Evolutionary conservation across 2,797 vertebrate genomes (phyloP).

Genomic region (Enteromius radiatus): DNA sequence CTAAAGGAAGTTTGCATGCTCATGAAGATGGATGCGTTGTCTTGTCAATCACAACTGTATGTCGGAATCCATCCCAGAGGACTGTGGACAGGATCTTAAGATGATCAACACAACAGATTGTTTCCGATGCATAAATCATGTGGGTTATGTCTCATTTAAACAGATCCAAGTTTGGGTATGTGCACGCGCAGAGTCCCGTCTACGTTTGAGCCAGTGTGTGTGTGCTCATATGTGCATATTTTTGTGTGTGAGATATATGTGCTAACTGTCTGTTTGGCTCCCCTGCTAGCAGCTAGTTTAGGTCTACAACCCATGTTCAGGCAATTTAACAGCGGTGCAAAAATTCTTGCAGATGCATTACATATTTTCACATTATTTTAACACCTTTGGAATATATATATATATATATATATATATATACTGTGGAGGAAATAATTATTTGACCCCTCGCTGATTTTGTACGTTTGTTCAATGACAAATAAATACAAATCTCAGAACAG

Average conservation of each 20-base stretch:
- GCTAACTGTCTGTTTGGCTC: constrained; percentile 24
- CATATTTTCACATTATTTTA: background rate
- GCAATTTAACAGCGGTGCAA: background rate
- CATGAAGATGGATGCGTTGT: constrained; percentile 19
- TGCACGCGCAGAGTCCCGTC: background rate
- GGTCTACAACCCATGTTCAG: constrained; percentile 4
- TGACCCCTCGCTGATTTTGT: too few species aligned
- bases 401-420: too few species aligned
- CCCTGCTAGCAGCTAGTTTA: constrained; percentile 10
- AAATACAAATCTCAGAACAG: too few species aligned
- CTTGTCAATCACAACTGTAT: constrained; percentile 40
- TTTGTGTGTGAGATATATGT: constrained; percentile 7
- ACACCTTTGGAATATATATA: background rate
- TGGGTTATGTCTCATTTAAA: constrained; percentile 32
- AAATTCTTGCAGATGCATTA: background rate
- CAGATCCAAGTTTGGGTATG: background rate
- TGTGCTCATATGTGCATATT: background rate
- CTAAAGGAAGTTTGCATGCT: constrained; percentile 37
- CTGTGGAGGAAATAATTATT: too few species aligned
- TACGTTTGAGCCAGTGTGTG: background rate
- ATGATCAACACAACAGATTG: constrained; percentile 37
- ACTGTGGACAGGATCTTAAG: constrained; percentile 28
- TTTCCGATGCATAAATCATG: constrained; percentile 12
- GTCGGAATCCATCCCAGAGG: constrained; percentile 24
- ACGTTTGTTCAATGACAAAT: too few species aligned